Conservation (phyloP, 2,888 invertebrate genomes). For the Drosophila prolongata region DNA sequence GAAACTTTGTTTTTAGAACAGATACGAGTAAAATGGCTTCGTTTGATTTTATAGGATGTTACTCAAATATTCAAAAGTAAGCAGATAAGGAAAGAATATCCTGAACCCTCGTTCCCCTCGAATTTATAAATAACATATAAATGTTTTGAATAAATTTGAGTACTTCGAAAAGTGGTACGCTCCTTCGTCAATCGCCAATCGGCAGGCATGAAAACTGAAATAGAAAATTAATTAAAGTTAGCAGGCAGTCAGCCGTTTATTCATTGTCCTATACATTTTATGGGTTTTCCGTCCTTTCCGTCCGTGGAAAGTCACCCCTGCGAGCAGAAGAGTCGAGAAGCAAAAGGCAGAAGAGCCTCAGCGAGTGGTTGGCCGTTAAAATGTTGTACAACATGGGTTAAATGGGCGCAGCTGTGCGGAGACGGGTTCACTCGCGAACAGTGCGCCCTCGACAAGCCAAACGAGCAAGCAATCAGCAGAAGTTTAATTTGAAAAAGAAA, state of each 20-base stretch:
- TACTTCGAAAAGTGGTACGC: conserved; percentile 5
- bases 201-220: conserved; percentile 45
- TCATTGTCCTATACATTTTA: conserved; percentile 44
- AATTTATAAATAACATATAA: too few relatives aligned
- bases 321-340: conserved; percentile 7
- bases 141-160: conserved; percentile 15
- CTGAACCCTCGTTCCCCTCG: background rate
- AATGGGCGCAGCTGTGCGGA: conserved; percentile 71
- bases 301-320: conserved; percentile 68
- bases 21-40: background rate
- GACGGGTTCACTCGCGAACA: conserved; percentile 38
- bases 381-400: conserved; percentile 78
- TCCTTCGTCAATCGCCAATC: conserved; percentile 32
- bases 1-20: background rate
- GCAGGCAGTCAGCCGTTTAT: conserved; percentile 46
- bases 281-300: conserved; percentile 33
- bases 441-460: conserved; percentile 7
- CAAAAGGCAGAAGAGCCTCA: conserved; percentile 36
- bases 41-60: background rate
- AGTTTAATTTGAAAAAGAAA: too few relatives aligned
- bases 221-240: conserved; percentile 78
- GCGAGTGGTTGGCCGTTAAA: conserved; percentile 76
- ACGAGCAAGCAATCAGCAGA: background rate
- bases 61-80: too few relatives aligned
- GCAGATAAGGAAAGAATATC: too few relatives aligned